Evolutionary conservation across 2,797 vertebrate species (phyloP).

Genomic region (Cheirogaleus major): DNA sequence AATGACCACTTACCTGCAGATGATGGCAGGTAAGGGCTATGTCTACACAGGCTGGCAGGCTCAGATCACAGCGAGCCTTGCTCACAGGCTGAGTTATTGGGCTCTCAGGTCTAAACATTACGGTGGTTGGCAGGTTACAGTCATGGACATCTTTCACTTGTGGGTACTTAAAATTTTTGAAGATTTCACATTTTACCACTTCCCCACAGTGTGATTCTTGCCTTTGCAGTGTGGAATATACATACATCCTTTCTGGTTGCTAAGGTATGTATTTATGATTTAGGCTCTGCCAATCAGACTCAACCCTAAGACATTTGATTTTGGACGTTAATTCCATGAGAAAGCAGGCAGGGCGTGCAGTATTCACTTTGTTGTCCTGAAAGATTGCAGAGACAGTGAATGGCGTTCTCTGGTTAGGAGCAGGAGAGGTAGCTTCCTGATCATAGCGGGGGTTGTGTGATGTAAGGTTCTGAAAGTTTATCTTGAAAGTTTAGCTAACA

Average conservation of each 20-base stretch:
- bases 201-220: neutral
- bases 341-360: neutral
- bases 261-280: neutral
- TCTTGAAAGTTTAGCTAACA: neutral
- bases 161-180: neutral
- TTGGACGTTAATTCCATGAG: neutral
- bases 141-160: neutral
- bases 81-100: no score
- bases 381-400: no score
- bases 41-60: neutral
- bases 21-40: neutral
- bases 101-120: neutral
- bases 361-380: neutral
- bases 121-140: neutral
- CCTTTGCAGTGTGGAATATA: neutral
- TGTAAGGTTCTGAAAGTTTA: neutral
- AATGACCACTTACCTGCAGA: neutral
- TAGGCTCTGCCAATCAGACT: neutral
- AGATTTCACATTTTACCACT: neutral
- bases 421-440: neutral
- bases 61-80: neutral
- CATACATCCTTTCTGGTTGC: neutral
- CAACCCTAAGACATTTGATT: neutral
- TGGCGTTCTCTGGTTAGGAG: no score
- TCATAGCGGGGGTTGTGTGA: neutral